Percentiles rank a stretch among this genome's conserved stretches.
phyloP scores from a whole-genome alignment of 2,888 invertebrate species.

The Sinodicranocentrus sp. region DNA sequence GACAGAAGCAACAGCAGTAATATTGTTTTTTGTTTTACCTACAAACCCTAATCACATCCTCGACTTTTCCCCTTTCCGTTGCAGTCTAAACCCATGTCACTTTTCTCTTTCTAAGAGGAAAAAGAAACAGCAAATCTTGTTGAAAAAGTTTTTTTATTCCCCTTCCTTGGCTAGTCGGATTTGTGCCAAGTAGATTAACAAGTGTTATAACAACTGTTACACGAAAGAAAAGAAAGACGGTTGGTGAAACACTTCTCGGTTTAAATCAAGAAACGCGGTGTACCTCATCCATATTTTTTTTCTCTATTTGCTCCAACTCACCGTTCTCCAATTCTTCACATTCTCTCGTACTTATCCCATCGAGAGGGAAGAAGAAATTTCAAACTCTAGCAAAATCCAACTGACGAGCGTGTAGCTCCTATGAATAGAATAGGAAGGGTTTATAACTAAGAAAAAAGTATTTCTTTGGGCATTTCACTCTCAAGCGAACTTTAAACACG shows the following conservation, averaged over 20 bases:
- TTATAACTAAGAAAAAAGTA: no score
- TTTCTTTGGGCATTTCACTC: constrained; percentile 29
- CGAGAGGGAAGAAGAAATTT: constrained; percentile 1
- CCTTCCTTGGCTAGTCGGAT: constrained; percentile 7
- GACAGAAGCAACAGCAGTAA: constrained; percentile 25
- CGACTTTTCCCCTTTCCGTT: constrained; percentile 21
- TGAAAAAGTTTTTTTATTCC: constrained; percentile 18
- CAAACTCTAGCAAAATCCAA: no score
- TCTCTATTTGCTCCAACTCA: constrained; percentile 29
- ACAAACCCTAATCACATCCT: constrained; percentile 55
- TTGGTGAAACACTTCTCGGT: constrained; percentile 16
- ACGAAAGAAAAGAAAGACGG: constrained; percentile 2
- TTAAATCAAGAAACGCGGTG: constrained; percentile 40
- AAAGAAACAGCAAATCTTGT: not conserved
- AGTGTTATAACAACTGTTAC: constrained; percentile 65
- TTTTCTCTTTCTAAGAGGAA: constrained; percentile 17
- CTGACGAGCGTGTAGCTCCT: no score
- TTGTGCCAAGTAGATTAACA: constrained; percentile 62
- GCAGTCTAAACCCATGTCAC: no score
- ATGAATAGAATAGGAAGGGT: no score
- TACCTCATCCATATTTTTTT: constrained; percentile 59
- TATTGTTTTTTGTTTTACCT: constrained; percentile 51
- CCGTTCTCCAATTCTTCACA: constrained; percentile 16
- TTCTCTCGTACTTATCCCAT: not conserved
- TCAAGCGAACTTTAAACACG: constrained; percentile 58